phyloP scores from a whole-genome alignment of 2,797 vertebrate species.

The Prionace glauca region DNA sequence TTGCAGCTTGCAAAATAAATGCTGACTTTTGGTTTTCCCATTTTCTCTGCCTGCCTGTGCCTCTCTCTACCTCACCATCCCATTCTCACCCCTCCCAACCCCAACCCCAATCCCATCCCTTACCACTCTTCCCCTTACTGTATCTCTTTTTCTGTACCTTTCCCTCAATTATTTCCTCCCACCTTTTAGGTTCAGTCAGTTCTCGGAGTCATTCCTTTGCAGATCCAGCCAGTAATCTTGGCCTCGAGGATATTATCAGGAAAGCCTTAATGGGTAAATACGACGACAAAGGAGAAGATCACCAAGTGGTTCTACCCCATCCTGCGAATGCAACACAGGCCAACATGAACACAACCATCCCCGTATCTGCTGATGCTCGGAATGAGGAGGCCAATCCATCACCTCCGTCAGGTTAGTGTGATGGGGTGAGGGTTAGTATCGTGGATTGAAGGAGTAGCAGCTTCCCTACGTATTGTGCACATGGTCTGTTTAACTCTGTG shows the following conservation, averaged over 20 bases:
- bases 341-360: constrained; percentile 50
- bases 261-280: constrained; percentile 96
- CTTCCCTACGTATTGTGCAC: no score
- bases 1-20: constrained; percentile 30
- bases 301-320: constrained; percentile 61
- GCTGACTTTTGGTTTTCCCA: neutral
- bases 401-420: constrained; percentile 74
- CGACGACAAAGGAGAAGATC: constrained; percentile 89
- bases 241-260: constrained; percentile 95
- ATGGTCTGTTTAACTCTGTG: neutral
- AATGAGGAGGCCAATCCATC: constrained; percentile 84
- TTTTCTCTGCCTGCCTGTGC: neutral
- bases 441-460: constrained; percentile 7
- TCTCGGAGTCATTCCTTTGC: constrained; percentile 85
- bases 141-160: neutral
- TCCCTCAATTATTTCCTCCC: constrained; percentile 43
- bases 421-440: constrained; percentile 56
- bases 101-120: no score
- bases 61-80: constrained; percentile 28
- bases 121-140: constrained; percentile 22
- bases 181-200: constrained; percentile 73
- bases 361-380: constrained; percentile 60
- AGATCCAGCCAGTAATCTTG: constrained; percentile 93
- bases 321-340: constrained; percentile 54
- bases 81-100: neutral